Percentiles rank a stretch among this genome's conserved stretches.
phyloP scores from a whole-genome alignment of 2,888 invertebrate genomes.

The Phalangium opilio region DNA sequence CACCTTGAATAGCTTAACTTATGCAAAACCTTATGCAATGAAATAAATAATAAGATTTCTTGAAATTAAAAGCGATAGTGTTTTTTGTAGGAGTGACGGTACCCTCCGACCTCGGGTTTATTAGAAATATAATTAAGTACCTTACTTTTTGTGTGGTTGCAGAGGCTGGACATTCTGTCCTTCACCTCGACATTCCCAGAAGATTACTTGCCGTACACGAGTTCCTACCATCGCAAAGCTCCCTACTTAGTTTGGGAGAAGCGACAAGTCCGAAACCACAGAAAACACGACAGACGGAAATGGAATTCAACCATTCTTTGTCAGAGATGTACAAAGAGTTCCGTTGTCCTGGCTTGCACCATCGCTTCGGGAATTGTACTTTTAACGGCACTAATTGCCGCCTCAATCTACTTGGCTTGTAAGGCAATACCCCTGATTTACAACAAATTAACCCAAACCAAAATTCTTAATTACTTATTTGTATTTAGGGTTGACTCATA shows the following conservation, averaged over 20 bases:
- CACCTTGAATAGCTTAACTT: no score
- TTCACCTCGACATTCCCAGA: constrained; percentile 18
- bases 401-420: constrained; percentile 18
- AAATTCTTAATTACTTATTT: no score
- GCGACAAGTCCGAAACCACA: constrained; percentile 1
- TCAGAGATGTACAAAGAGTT: background rate
- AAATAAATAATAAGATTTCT: no score
- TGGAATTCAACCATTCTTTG: constrained; percentile 6
- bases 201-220: constrained; percentile 19
- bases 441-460: no score
- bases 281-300: background rate
- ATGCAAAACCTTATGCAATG: no score
- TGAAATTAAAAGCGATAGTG: no score
- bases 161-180: constrained; percentile 17
- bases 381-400: constrained; percentile 14
- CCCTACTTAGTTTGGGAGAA: constrained; percentile 14
- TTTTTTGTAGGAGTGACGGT: no score
- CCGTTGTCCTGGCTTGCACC: constrained; percentile 5
- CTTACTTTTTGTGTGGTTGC: no score
- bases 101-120: no score
- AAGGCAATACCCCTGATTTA: constrained; percentile 2
- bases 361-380: constrained; percentile 11
- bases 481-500: no score
- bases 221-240: constrained; percentile 7
- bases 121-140: no score